Evolutionary conservation across 2,113 vertebrate genomes (phyloP).

Genomic region (Tiliqua scincoides): DNA sequence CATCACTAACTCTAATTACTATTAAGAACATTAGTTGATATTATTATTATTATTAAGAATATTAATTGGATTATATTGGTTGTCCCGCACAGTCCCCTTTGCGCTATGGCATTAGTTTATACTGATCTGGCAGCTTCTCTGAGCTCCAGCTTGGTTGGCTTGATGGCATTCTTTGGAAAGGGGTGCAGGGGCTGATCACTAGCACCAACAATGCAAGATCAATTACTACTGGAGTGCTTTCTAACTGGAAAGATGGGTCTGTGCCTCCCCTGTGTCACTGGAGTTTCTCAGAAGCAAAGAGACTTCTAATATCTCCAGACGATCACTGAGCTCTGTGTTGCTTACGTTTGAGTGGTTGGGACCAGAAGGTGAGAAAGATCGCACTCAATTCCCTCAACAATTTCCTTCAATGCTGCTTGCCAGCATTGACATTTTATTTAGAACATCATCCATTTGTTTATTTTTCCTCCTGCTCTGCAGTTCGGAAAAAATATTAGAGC

Average conservation of each 20-base stretch:
- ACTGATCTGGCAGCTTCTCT: neutral
- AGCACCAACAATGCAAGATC: too few species aligned
- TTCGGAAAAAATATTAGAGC: constrained; percentile 9
- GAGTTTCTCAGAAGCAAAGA: constrained; percentile 35
- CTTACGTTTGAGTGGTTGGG: rapidly evolving
- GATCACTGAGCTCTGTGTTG: neutral
- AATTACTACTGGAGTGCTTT: neutral
- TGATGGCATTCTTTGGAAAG: neutral
- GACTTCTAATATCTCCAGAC: neutral
- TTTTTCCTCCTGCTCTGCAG: constrained; percentile 33
- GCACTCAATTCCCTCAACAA: neutral
- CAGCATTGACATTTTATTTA: constrained; percentile 23
- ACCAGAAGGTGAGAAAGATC: neutral
- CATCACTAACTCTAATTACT: too few species aligned
- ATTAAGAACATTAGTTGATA: too few species aligned
- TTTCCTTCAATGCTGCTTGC: constrained; percentile 42
- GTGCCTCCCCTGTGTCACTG: rapidly evolving
- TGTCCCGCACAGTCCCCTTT: neutral
- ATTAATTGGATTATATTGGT: neutral
- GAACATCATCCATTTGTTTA: neutral
- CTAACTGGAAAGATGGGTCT: neutral
- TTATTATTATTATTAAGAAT: neutral
- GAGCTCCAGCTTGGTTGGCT: neutral
- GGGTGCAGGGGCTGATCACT: neutral
- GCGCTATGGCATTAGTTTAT: too few species aligned